Base-by-base conservation (phyloP, 2,888 invertebrate genomes). In the Agrotis puta region DNA sequence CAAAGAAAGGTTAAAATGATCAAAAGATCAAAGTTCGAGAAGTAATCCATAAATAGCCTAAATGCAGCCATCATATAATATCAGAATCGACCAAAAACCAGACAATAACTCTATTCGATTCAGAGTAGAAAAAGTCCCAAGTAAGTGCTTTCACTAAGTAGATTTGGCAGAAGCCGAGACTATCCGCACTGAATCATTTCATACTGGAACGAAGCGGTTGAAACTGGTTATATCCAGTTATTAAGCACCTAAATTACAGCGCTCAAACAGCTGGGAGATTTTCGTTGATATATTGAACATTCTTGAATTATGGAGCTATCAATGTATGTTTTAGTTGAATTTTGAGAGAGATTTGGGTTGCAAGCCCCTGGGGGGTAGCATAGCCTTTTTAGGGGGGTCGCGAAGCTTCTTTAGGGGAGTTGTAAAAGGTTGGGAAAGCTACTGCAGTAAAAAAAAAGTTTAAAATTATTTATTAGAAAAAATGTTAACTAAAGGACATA, bases 121-220 rank as follows among this genome's bases (percentile, higher is more conserved):
- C 57, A 18, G n/a, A 54, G 43, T 22, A 62, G 58, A 82, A 84
- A 87, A 85, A 84, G 81, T 77, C 65, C 68, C 78, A 74, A 75
- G 1, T 86, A 85, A 90, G 89, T 86, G 89, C 89, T 89, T 87
- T 88, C 84, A 87, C 80, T 89, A 90, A 92, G 89, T 91, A 90
- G 91, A 92, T 92, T 91, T 91, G 90, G 92, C 90, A 89, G 78
- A 85, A 86, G 73, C 77, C 74, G 72, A 63, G 70, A 70, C 65
- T 79, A 79, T 77, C 79, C 74, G 72, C 65, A 84, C 82, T 87
- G 83, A 86, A 88, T 89, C 86, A 89, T 85, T 86, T 82, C 77
- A 72, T 71, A 74, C 73, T 79, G 73, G 69, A 76, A 74, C 71
- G 71, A 74, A 81, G 64, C 64, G 70, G 77, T 62, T 81, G 65